phyloP scores from a whole-genome alignment of 92 coral and sea anemone species.

The Phenganax subtilis region DNA sequence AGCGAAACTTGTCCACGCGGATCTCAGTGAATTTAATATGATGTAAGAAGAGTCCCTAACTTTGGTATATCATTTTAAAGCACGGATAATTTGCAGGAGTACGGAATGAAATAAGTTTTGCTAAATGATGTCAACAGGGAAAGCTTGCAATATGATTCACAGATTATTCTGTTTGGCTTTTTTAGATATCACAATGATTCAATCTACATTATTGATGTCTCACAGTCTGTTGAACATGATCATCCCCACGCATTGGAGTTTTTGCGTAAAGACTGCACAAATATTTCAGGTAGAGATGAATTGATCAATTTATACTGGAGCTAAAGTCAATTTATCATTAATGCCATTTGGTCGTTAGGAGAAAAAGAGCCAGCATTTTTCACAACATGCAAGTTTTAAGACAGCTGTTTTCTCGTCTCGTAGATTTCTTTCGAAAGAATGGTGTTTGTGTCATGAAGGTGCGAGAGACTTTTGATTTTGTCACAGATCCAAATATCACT shows the following conservation, averaged over 20 bases:
- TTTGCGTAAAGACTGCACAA: conserved; percentile 87
- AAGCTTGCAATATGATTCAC: too few species aligned
- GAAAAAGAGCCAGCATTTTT: background rate
- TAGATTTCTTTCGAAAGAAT: conserved; percentile 93
- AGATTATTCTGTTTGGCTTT: background rate
- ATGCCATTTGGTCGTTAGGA: background rate
- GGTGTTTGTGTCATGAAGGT: conserved; percentile 98
- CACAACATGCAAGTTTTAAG: background rate
- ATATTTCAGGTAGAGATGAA: conserved; percentile 42
- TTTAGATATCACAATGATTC: conserved; percentile 56
- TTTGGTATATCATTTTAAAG: background rate
- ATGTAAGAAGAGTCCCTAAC: conserved; percentile 39
- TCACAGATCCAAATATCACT: conserved; percentile 89
- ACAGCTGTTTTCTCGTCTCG: background rate
- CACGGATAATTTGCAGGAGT: background rate
- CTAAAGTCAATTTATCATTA: too few species aligned
- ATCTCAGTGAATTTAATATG: conserved; percentile 94
- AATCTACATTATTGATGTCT: conserved; percentile 87
- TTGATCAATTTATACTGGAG: background rate
- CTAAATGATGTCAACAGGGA: too few species aligned
- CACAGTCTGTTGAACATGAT: conserved; percentile 98
- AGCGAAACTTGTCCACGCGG: conserved; percentile 93
- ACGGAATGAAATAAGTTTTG: background rate
- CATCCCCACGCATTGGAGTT: conserved; percentile 95
- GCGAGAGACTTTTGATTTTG: conserved; percentile 88